A percentile compares a stretch with the other conserved stretches of the same genome.
Evolutionary conservation across 2,797 vertebrate species (phyloP).

Genomic region (Esox masquinongy): DNA sequence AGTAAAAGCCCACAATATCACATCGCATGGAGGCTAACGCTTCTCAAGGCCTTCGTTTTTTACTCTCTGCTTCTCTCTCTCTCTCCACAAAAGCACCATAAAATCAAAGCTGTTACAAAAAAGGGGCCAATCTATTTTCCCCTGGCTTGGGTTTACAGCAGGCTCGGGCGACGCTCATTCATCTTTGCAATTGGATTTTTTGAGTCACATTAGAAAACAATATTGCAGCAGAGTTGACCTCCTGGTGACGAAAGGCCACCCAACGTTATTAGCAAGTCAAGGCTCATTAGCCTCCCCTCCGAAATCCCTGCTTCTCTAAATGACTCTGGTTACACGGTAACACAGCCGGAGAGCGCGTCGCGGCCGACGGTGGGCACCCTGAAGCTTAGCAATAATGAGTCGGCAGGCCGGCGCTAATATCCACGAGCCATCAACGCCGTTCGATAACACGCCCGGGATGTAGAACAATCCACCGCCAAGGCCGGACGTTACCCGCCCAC

Average conservation of each 20-base stretch:
- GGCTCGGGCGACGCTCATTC: constrained; percentile 1
- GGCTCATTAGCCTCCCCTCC: constrained; percentile 19
- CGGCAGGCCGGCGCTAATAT: not conserved
- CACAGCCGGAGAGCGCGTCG: not conserved
- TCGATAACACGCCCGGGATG: not conserved
- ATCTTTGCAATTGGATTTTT: constrained; percentile 28
- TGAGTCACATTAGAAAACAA: constrained; percentile 22
- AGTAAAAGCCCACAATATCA: not conserved
- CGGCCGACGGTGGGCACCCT: not conserved
- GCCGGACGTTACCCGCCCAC: not conserved
- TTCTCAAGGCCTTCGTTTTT: not conserved
- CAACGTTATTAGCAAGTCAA: constrained; percentile 22
- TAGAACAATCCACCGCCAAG: not conserved
- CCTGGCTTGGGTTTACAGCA: constrained; percentile 12
- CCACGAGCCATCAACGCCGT: not conserved
- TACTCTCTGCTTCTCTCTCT: not conserved
- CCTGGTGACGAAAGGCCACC: constrained; percentile 5
- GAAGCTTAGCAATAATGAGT: not conserved
- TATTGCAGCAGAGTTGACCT: constrained; percentile 19
- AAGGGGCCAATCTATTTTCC: constrained; percentile 13
- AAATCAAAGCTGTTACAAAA: constrained; percentile 5
- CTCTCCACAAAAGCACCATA: not conserved
- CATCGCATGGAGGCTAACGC: not conserved
- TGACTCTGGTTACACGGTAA: not conserved
- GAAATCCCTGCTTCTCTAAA: constrained; percentile 6